A percentile compares a stretch with the other conserved stretches of the same genome.
These are phyloP conservation scores for Ictidomys tridecemlineatus DNA, from an alignment of 2,113 vertebrate species.

Conservation along the genomic window DNA sequence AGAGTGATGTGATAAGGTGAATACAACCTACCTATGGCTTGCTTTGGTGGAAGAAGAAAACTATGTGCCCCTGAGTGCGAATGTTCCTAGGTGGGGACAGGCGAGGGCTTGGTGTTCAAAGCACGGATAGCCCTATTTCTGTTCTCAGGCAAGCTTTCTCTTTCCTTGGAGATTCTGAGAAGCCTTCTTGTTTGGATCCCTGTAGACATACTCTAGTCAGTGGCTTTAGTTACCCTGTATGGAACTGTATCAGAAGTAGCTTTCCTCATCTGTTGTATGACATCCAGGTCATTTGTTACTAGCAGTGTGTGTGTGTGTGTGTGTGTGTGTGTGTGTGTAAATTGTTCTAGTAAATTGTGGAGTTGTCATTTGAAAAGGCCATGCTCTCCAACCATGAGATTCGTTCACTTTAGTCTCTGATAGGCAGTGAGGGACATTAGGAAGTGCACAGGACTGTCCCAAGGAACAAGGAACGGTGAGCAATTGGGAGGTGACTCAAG, in stretches of 20 bases:
- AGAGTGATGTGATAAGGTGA: background rate
- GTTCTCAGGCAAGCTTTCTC: background rate
- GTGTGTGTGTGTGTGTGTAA: too few relatives aligned
- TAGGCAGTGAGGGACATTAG: background rate
- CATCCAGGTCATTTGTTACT: background rate
- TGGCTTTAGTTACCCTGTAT: background rate
- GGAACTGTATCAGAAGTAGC: background rate
- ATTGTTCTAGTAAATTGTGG: background rate
- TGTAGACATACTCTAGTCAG: background rate
- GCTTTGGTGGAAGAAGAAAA: background rate
- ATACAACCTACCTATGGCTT: background rate
- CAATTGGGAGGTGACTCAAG: background rate
- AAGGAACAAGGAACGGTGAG: background rate
- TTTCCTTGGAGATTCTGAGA: background rate
- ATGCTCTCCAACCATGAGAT: background rate
- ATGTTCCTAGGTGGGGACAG: background rate
- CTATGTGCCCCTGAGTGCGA: rapidly evolving
- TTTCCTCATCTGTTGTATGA: background rate
- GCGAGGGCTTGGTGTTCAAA: background rate
- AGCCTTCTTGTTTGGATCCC: background rate
- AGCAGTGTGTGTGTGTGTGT: background rate
- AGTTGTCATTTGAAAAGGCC: background rate
- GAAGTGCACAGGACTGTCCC: background rate
- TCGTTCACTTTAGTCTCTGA: background rate
- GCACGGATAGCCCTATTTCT: background rate